phyloP scores from a whole-genome alignment of 2,888 invertebrate species.

The Xylocampa areola region DNA sequence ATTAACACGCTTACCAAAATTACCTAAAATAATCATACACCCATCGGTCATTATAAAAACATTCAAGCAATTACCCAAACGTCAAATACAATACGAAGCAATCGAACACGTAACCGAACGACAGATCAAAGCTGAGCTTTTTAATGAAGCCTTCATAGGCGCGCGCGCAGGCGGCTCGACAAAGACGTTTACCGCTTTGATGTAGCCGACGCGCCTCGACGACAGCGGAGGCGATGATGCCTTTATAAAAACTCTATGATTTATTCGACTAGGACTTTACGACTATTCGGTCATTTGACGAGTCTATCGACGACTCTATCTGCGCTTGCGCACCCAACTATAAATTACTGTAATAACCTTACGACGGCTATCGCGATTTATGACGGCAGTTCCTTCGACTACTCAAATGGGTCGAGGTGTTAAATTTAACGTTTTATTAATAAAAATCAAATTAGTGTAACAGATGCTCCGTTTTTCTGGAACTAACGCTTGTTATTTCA shows the following conservation, averaged over 20 bases:
- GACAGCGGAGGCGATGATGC: slow-evolving; percentile 86
- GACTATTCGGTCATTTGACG: slow-evolving; percentile 64
- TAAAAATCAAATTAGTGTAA: slow-evolving; percentile 37
- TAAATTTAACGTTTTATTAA: slow-evolving; percentile 56
- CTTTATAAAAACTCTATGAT: slow-evolving; percentile 87
- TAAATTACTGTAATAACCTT: slow-evolving; percentile 64
- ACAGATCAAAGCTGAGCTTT: slow-evolving; percentile 74
- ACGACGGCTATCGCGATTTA: slow-evolving; percentile 54
- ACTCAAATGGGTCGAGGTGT: slow-evolving; percentile 51
- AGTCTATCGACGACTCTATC: slow-evolving; percentile 59
- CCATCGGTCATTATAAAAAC: slow-evolving; percentile 59
- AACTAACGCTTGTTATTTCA: slow-evolving; percentile 13
- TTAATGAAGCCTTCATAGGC: slow-evolving; percentile 83
- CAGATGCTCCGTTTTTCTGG: slow-evolving; percentile 18
- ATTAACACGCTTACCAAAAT: slow-evolving; percentile 36
- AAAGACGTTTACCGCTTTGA: slow-evolving; percentile 75
- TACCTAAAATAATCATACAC: slow-evolving; percentile 35
- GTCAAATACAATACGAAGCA: slow-evolving; percentile 66
- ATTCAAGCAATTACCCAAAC: slow-evolving; percentile 70
- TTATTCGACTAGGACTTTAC: slow-evolving; percentile 75
- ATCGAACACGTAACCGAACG: slow-evolving; percentile 73
- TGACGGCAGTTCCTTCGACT: slow-evolving; percentile 31
- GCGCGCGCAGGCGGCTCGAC: slow-evolving; percentile 74
- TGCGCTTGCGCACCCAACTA: slow-evolving; percentile 55
- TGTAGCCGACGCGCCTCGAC: slow-evolving; percentile 73